Evolutionary conservation across 2,797 vertebrate species (phyloP), one percentile per base, ranked within the genome.

Genomic region (Denticeps clupeoides): DNA sequence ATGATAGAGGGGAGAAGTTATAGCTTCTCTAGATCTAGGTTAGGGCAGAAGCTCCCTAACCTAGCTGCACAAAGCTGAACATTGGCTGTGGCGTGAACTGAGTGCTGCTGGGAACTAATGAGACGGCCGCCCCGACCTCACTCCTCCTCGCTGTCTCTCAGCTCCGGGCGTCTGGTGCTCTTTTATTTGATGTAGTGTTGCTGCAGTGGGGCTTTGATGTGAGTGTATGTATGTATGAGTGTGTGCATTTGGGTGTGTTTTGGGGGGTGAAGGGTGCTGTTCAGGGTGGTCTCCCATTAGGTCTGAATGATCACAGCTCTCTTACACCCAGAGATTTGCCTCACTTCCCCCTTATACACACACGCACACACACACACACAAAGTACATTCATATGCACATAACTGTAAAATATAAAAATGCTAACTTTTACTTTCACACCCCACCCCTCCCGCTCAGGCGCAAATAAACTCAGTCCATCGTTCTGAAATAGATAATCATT

Each of bases 261-360:
- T n/a, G 47, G 67, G 69, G 62, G 68, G 65, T 64, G n/a, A n/a
- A n/a, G 1, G 24, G 1, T 25, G 7, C 24, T 2, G 79, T 71
- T 77, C 80, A 86, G 88, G 90, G 89, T 92, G 90, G 89, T 90
- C 92, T 87, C 80, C 81, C 73, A 82, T 89, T 88, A 88, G 82
- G 80, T 80, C 75, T 73, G 65, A 68, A 79, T 72, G 80, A 87
- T 85, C 83, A 80, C 81, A 81, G 75, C 67, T 59, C 75, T 76
- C 67, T 82, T 53, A 70, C 81, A 71, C 84, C 75, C 79, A 81
- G 78, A 83, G 78, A 82, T 67, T 81, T 73, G 70, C 69, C 84
- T 88, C 84, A 85, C 76, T 81, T 75, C n/a, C n/a, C n/a, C n/a
- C n/a, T n/a, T n/a, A n/a, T n/a, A n/a, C n/a, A n/a, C n/a, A 71